Percentiles rank a stretch among this genome's conserved stretches.
Conservation (phyloP, 2,797 vertebrate species). For the Agapornis canus region DNA sequence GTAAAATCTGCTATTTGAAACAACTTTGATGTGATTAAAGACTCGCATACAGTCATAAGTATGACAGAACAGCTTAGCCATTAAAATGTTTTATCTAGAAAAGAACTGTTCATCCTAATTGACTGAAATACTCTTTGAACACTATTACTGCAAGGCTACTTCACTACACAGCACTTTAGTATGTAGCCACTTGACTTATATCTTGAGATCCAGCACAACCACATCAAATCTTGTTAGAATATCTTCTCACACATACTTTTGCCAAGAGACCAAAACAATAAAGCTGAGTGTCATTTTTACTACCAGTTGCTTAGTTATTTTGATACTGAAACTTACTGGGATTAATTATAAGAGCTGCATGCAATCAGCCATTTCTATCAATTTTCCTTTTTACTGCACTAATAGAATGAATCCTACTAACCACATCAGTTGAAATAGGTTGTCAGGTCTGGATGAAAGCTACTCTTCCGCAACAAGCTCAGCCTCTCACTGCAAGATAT, state of each 20-base stretch:
- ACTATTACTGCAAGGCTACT: constrained; percentile 27
- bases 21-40: constrained; percentile 54
- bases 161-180: not conserved
- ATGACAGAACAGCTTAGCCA: constrained; percentile 35
- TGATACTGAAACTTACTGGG: constrained; percentile 1
- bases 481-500: not conserved
- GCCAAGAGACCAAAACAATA: constrained; percentile 32
- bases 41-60: not conserved
- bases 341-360: constrained; percentile 37
- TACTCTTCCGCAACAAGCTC: not conserved
- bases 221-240: constrained; percentile 35
- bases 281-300: constrained; percentile 53
- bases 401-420: constrained; percentile 41
- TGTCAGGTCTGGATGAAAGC: not conserved
- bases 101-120: constrained; percentile 38
- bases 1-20: constrained; percentile 49
- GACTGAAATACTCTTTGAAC: constrained; percentile 50
- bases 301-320: constrained; percentile 49
- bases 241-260: constrained; percentile 34
- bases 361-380: constrained; percentile 42
- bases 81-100: constrained; percentile 56
- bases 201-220: constrained; percentile 19
- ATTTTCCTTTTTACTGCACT: not conserved
- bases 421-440: not conserved
- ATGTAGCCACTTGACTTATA: constrained; percentile 8